Conservation (phyloP, 2,113 vertebrate genomes). For the Phrynosoma blainvillii region DNA sequence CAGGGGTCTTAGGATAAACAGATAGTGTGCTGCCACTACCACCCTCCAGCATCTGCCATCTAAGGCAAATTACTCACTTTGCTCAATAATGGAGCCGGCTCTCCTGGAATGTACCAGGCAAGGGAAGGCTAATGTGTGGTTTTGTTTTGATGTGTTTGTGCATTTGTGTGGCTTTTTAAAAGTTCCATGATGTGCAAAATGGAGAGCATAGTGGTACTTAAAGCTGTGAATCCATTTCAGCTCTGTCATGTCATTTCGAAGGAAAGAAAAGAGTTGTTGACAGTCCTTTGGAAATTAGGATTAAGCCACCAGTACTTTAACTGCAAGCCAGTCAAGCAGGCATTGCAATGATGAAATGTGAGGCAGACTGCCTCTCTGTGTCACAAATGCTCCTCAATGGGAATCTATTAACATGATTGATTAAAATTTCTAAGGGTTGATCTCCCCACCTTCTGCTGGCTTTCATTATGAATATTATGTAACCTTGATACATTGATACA, state of each 20-base stretch:
- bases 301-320: slow-evolving; percentile 57
- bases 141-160: neutral
- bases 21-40: too few relatives aligned
- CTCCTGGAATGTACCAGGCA: too few relatives aligned
- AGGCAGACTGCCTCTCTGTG: slow-evolving; percentile 22
- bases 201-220: slow-evolving; percentile 39
- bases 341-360: slow-evolving; percentile 58
- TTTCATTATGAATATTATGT: slow-evolving; percentile 27
- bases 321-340: slow-evolving; percentile 58
- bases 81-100: too few relatives aligned
- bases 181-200: slow-evolving; percentile 41
- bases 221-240: slow-evolving; percentile 1
- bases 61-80: too few relatives aligned
- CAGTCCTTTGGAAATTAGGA: slow-evolving; percentile 67
- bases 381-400: slow-evolving; percentile 5
- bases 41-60: too few relatives aligned
- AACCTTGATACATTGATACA: slow-evolving; percentile 7
- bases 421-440: neutral
- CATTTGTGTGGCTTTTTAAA: neutral
- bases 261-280: slow-evolving; percentile 61
- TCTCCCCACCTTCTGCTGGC: slow-evolving; percentile 1
- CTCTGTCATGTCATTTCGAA: slow-evolving; percentile 60
- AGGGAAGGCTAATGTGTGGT: too few relatives aligned
- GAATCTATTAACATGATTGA: slow-evolving; percentile 33
- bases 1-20: too few relatives aligned